Conservation (phyloP, 2,888 invertebrate species). For the Cerceris rybyensis region DNA sequence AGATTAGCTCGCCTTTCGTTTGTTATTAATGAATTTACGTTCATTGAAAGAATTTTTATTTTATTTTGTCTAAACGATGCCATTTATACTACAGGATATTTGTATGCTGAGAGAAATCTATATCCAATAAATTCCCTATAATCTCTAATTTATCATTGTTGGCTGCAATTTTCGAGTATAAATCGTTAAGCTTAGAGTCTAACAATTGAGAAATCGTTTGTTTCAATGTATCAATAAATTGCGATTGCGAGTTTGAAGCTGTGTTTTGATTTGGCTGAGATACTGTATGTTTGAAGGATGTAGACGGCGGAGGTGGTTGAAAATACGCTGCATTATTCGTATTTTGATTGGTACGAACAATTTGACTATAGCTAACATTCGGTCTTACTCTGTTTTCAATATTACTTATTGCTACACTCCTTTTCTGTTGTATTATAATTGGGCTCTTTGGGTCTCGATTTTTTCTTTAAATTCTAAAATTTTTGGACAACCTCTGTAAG, state of each 20-base stretch:
- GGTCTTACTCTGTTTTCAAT: neutral
- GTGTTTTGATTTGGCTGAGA: too few relatives aligned
- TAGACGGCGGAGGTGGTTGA: too few relatives aligned
- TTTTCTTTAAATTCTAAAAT: neutral
- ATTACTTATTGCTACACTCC: neutral
- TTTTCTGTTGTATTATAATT: neutral
- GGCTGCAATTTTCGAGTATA: too few relatives aligned
- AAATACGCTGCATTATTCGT: too few relatives aligned
- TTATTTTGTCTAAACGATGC: neutral
- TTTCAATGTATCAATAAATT: too few relatives aligned
- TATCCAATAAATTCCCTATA: neutral
- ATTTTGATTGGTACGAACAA: neutral
- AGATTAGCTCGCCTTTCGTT: neutral
- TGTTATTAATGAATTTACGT: constrained; percentile 49
- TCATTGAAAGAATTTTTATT: constrained; percentile 47
- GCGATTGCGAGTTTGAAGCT: too few relatives aligned
- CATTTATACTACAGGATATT: neutral
- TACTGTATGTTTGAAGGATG: too few relatives aligned
- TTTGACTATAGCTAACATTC: neutral
- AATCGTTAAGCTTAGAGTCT: too few relatives aligned
- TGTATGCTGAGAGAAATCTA: neutral
- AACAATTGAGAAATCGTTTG: too few relatives aligned
- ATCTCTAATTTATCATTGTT: too few relatives aligned
- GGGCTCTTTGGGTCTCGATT: neutral
- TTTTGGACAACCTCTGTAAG: constrained; percentile 47